phyloP scores from a whole-genome alignment of 2,888 invertebrate genomes.

The Eudemis profundana region DNA sequence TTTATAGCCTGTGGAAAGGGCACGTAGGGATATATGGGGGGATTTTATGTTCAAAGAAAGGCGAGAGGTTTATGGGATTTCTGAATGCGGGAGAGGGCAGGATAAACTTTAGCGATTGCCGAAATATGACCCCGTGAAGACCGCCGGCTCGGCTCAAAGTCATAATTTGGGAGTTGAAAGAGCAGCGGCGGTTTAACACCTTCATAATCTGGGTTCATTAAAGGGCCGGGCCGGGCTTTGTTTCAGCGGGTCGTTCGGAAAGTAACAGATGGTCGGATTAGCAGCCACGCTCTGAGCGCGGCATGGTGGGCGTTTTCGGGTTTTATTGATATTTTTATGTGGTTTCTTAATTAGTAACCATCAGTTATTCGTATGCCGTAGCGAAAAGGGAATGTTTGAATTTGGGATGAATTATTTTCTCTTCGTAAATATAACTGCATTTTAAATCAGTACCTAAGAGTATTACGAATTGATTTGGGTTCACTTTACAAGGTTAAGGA shows the following conservation, averaged over 20 bases:
- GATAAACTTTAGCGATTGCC: conserved; percentile 72
- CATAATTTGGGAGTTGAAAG: conserved; percentile 84
- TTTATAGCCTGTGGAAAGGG: conserved; percentile 42
- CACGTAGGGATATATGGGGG: conserved; percentile 65
- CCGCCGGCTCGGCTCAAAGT: conserved; percentile 72
- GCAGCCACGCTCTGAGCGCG: conserved; percentile 68
- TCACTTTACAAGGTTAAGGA: background rate
- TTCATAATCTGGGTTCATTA: conserved; percentile 85
- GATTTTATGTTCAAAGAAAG: conserved; percentile 71
- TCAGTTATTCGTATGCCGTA: conserved; percentile 40
- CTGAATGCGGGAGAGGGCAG: conserved; percentile 64
- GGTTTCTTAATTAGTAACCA: conserved; percentile 44
- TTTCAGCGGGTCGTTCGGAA: conserved; percentile 81
- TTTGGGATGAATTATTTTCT: conserved; percentile 21
- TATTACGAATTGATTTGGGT: background rate
- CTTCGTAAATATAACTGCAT: background rate
- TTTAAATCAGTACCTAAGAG: background rate
- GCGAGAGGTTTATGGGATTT: conserved; percentile 68
- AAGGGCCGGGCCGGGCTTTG: conserved; percentile 80
- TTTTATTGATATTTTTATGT: conserved; percentile 45
- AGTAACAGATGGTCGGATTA: conserved; percentile 83
- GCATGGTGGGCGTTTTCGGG: conserved; percentile 45
- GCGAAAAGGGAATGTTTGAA: conserved; percentile 39
- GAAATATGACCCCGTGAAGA: conserved; percentile 78
- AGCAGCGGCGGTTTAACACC: conserved; percentile 81